Base-by-base conservation (phyloP, 2,888 invertebrate species). In the Himalopsyche kuldschensis region DNA sequence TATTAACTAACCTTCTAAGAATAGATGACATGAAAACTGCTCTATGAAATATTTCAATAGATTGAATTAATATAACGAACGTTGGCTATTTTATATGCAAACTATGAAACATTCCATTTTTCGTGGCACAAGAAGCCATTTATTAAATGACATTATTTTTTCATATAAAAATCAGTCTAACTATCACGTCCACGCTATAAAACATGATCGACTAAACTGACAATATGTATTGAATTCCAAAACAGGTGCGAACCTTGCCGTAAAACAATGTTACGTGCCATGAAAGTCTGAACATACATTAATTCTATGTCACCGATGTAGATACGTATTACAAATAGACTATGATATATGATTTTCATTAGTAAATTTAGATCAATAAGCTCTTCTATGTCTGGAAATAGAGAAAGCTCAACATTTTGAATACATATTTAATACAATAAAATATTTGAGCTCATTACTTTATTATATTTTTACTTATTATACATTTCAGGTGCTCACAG, bases 201-300 rank as follows among this genome's bases (percentile, higher is more conserved):
- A 82, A 82, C 78, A 82, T 79, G 78, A 82, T 78, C 75, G 78
- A 75, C 69, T 79, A 82, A 82, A 82, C 41, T 82, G 82, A 79
- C 82, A 78, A 82, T 82, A 55, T 79, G 78, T 63, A 69, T 46
- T 79, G 82, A 82, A 82, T 82, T 78, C 69, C 35, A 46, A 82
- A 82, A 82, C 31, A 82, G 76, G 35, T 32, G 76, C 41, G 76
- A 76, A 76, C 76, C 32, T 76, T 35, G 24, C 76, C 76, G 35
- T 76, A 41, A 76, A 76, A 35, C 76, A 76, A 76, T 69, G 69
- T 69, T 69, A 69, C 69, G 69, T 69, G 69, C 69, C 30, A 27
- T 69, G 69, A 69, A 69, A 69, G 69, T 69, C 27, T 27, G 69
- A 69, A 15, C 69, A 30, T 69, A 20, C 69, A 69, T 69, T 69